Base-by-base conservation (phyloP, 2,113 vertebrate genomes). In the Collichthys lucidus region DNA sequence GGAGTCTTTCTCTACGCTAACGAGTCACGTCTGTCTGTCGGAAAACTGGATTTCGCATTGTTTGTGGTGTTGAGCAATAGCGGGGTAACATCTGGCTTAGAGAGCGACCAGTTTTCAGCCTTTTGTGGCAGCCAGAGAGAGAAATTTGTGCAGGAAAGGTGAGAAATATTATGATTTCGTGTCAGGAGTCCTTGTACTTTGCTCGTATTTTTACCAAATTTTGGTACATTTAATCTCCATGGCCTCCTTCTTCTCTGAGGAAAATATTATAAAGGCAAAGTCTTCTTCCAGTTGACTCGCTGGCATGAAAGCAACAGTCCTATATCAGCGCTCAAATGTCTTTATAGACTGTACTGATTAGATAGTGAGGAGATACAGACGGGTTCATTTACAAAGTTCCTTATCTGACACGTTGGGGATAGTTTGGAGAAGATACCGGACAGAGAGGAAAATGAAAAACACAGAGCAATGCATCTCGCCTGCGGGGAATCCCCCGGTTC, bases 401-500 rank as follows among this genome's bases (percentile, higher is more conserved):
- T 31, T 3, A 4, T 3, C 11, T 4, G 20, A 52, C 35, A 16
- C 66, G 59, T 53, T 1, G 52, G 69, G 50, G 74, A 70, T 26
- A 44, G 74, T 73, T 82, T 52, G 16, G 86, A 53, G 79, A 80
- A 16, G 84, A 88, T 20, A 68, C 70, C 47, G 78, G 74, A 77
- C 52, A 40, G 65, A 86, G 72, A 47, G 66, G 0, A 61, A 8
- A 61, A 70, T 83, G 64, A 77, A 84, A 88, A 90, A 75, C 83
- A 84, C 2, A 12, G 24, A 63, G 62, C 75, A 40, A 11, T 83
- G 73, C 62, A 26, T 86, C 47, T 46, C 17, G 62, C 56, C 24
- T 53, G 66, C 10, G 79, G 91, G 91, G 89, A 91, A 88, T 91
- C 91, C 91, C 92, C 93, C 0, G 55, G 69, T 82, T 90, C 89